A percentile compares a stretch with the other conserved stretches of the same genome.
phyloP scores from a whole-genome alignment of 2,797 vertebrate genomes.

The Paratrypauchen microcephalus region DNA sequence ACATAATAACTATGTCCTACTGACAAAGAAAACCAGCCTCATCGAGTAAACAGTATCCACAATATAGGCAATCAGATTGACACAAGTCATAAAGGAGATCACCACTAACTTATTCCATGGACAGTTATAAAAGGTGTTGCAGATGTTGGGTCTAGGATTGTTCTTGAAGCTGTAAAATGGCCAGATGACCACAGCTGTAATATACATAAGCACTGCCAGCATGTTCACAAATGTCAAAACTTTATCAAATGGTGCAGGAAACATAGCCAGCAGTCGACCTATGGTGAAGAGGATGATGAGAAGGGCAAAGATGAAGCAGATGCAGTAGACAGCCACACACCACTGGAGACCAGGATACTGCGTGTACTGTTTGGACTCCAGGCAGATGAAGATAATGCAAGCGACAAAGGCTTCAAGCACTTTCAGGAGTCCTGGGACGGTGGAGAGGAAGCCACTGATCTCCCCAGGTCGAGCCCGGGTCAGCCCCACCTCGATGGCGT shows the following conservation, averaged over 20 bases:
- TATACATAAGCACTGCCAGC: slow-evolving; percentile 83
- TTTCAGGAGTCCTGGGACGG: slow-evolving; percentile 85
- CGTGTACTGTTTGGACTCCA: not conserved
- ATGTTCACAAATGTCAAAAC: slow-evolving; percentile 76
- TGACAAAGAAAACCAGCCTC: slow-evolving; percentile 75
- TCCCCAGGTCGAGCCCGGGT: slow-evolving; percentile 79
- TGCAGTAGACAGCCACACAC: slow-evolving; percentile 83
- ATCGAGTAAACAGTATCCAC: slow-evolving; percentile 83
- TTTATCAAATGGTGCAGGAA: slow-evolving; percentile 77
- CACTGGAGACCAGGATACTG: slow-evolving; percentile 61
- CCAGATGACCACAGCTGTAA: slow-evolving; percentile 82
- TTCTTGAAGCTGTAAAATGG: slow-evolving; percentile 78
- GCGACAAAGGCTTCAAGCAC: slow-evolving; percentile 86
- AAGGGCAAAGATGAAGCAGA: slow-evolving; percentile 83
- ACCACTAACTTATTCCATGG: slow-evolving; percentile 68
- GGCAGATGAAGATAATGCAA: slow-evolving; percentile 84
- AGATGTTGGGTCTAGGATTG: fast-evolving
- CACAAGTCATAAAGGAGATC: slow-evolving; percentile 78
- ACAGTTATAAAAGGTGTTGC: fast-evolving
- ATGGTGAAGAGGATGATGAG: slow-evolving; percentile 82
- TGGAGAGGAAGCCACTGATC: slow-evolving; percentile 84
- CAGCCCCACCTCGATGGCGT: slow-evolving; percentile 79
- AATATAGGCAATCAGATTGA: slow-evolving; percentile 84
- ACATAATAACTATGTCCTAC: slow-evolving; percentile 46
- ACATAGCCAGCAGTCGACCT: slow-evolving; percentile 69